A percentile compares a stretch with the other conserved stretches of the same genome.
Conservation (phyloP, 2,113 vertebrate species). For the Microtus pennsylvanicus region DNA sequence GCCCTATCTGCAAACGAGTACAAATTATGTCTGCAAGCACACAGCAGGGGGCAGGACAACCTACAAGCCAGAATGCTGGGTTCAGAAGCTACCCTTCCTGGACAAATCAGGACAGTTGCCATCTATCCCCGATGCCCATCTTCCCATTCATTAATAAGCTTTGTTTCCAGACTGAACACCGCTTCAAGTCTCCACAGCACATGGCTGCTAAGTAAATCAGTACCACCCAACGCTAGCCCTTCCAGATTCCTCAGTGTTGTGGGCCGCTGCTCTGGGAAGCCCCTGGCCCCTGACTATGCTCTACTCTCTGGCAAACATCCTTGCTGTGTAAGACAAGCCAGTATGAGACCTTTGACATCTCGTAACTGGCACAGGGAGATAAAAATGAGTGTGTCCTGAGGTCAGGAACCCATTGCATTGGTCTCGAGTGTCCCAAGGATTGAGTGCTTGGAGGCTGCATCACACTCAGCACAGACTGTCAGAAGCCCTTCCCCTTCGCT, state of each 20-base stretch:
- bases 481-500: neutral
- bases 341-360: too few relatives aligned
- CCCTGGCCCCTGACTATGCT: neutral
- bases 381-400: neutral
- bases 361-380: neutral
- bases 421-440: neutral
- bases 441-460: neutral
- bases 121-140: too few relatives aligned
- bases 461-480: neutral
- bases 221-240: too few relatives aligned
- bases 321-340: neutral
- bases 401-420: neutral
- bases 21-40: neutral
- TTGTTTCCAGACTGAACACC: neutral
- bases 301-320: neutral
- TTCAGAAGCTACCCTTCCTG: too few relatives aligned
- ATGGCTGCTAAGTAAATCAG: neutral
- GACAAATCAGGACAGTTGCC: neutral
- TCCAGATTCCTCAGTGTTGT: neutral
- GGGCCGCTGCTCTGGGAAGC: neutral
- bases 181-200: neutral
- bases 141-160: neutral
- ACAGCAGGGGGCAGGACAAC: neutral
- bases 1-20: neutral
- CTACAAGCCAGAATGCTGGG: neutral